These are phyloP conservation scores for Acanthoscelides obtectus DNA, from an alignment of 2,888 invertebrate genomes.

Conservation along the genomic window DNA sequence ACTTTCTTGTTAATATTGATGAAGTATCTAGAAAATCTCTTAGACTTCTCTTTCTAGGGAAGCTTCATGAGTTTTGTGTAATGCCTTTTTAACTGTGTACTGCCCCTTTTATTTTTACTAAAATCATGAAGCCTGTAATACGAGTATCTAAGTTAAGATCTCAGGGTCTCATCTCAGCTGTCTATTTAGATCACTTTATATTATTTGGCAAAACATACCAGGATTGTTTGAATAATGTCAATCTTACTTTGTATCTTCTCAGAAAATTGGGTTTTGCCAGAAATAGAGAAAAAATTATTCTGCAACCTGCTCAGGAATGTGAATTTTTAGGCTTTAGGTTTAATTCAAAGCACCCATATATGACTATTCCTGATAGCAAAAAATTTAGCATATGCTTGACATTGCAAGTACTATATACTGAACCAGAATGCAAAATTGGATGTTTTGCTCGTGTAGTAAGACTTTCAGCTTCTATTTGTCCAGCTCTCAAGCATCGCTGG, in stretches of 20 bases:
- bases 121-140: conserved; percentile 4
- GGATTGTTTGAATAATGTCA: conserved; percentile 5
- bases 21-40: too few relatives aligned
- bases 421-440: not conserved
- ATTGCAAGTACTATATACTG: not conserved
- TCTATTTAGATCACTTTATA: conserved; percentile 8
- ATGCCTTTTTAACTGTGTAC: conserved; percentile 1
- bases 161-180: conserved; percentile 3
- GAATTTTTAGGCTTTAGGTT: conserved; percentile 9
- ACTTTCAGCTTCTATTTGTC: not conserved
- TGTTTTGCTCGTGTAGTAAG: not conserved
- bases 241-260: not conserved
- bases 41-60: too few relatives aligned
- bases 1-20: too few relatives aligned
- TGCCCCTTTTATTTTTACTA: conserved; percentile 5
- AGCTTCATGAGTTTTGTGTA: not conserved
- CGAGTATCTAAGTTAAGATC: conserved; percentile 3
- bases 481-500: conserved; percentile 10
- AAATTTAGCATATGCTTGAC: too few relatives aligned
- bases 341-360: not conserved
- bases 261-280: not conserved
- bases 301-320: not conserved
- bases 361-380: not conserved
- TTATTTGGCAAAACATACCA: not conserved
- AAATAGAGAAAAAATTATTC: conserved; percentile 2